Percentiles rank a stretch among this genome's conserved stretches.
Conservation (phyloP, 2,797 vertebrate genomes). For the Lepilemur ruficaudatus region DNA sequence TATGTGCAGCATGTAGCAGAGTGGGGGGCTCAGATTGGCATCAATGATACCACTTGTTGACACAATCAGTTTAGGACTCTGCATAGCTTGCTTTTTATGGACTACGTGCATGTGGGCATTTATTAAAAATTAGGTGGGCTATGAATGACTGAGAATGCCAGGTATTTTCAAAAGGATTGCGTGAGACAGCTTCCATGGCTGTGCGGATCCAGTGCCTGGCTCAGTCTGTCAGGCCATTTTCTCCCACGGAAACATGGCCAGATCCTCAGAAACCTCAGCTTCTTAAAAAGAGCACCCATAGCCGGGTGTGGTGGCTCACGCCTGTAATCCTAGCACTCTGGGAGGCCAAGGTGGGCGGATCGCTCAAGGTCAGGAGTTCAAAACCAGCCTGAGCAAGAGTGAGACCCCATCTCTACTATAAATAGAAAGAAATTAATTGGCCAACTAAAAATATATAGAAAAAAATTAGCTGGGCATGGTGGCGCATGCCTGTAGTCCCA, state of each 20-base stretch:
- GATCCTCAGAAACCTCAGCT: background rate
- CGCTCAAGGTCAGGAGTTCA: too few relatives aligned
- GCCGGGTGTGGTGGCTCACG: too few relatives aligned
- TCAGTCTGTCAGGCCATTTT: background rate
- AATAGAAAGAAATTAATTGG: too few relatives aligned
- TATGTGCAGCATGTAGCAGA: fast-evolving
- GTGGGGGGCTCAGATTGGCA: background rate
- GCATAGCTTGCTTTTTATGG: background rate
- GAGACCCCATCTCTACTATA: too few relatives aligned
- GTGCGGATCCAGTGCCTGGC: background rate
- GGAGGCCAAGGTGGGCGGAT: too few relatives aligned
- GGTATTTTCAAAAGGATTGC: background rate
- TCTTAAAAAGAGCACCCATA: background rate
- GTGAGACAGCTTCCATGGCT: background rate
- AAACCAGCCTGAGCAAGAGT: too few relatives aligned
- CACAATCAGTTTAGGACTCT: too few relatives aligned
- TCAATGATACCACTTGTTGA: background rate
- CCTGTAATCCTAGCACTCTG: too few relatives aligned
- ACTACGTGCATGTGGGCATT: background rate
- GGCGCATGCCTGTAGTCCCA: too few relatives aligned
- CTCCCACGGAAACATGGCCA: background rate
- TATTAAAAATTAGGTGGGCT: background rate
- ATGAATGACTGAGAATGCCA: background rate
- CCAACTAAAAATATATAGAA: too few relatives aligned
- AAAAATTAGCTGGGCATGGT: too few relatives aligned